Conservation (phyloP, 2,113 vertebrate species). For the zebrafish (Danio rerio) region GRCz12tu NC_133178.1:34205501-34206000, state of each 20-base stretch:
- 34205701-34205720: background rate
- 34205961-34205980: constrained; percentile 6
- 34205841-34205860: background rate
- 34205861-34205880: background rate
- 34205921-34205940: background rate
- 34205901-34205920: background rate
- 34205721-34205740: background rate
- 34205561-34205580: no score
- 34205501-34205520: no score
- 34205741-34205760: background rate
- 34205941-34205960: background rate
- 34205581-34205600: background rate
- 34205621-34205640: background rate
- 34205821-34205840: background rate
- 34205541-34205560: no score
- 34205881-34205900: background rate
- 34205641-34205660: background rate
- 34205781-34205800: background rate
- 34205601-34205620: background rate
- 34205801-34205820: background rate
- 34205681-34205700: background rate
- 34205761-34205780: background rate
- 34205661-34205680: background rate
- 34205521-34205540: no score
- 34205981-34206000: constrained; percentile 24